Evolutionary conservation across 1,140 invertebrate species (phyloP), one percentile per base, ranked within the genome.

Genomic region (Ooceraea biroi): DNA sequence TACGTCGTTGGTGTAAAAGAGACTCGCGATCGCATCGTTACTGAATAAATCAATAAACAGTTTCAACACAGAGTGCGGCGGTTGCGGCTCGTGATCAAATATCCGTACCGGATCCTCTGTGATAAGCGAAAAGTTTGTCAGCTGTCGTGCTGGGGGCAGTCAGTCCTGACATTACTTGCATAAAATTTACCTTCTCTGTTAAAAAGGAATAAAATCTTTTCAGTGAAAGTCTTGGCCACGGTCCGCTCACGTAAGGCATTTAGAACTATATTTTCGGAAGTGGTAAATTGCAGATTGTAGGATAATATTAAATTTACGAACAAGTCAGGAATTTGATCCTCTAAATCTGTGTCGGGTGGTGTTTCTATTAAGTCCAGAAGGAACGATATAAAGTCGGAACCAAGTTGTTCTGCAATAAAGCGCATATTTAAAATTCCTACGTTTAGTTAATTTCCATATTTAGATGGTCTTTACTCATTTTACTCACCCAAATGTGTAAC

Each of bases 1-100:
- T 3, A 97, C 96, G 92, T 99, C 98, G 92, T 99, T 99, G 0
- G 98, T 98, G 92, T 99, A 99, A 92, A 99, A 98, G 48, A 99
- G 95, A 86, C 96, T 95, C 0, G 98, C 97, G 5, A 98, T 98
- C 55, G 95, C 94, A 71, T 96, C 95, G 66, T 95, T 96, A 61
- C 95, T 96, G 92, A 98, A 98, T 65, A 99, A 93, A 92, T 99
- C 98, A 55, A 96, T 96, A 76, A 98, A 96, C 84, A 99, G 95
- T 94, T 99, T 98, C 60, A 99, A 94, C 14, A 98, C 96, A 7
- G 98, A 98, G 94, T 99, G 97, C 58, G 96, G 96, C 8, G 97
- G 96, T 44, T 95, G 95, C n/a, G 96, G 96, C 88, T 97, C 95
- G 92, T 98, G 97, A 85, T 98, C 97, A 90, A 98, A 97, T 91